Base-by-base conservation (phyloP, 2,113 vertebrate genomes). In the Dasyurus viverrinus region DNA sequence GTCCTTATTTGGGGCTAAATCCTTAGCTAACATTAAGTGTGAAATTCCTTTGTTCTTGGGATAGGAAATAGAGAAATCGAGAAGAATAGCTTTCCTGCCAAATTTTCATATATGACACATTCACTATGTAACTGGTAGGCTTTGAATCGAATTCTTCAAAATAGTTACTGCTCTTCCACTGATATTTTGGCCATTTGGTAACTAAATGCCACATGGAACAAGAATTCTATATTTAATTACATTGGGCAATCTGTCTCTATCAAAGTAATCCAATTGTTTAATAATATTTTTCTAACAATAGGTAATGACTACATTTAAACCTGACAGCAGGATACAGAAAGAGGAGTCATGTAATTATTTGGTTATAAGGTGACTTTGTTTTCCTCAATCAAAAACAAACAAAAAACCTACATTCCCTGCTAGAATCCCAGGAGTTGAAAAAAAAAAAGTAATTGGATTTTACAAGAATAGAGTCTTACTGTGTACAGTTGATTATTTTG, bases 201-300 rank as follows among this genome's bases (percentile, higher is more conserved):
- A 50, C 89, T 50, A 6, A 92, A 2, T 89, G 36, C n/a, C n/a
- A 47, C 84, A 48, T 91, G 46, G 46, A 92, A 24, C 84, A 25
- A 36, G 54, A 90, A 53, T 27, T 96, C 93, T 93, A 92, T 52
- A 53, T 53, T 26, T 89, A 16, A 22, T 84, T 90, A 12, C 89
- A 42, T 24, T 93, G 12, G 92, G 90, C 53, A 53, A 93, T 19
- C 55, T 89, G 14, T 50, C 25, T n/a, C 92, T 68, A 8, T 53
- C 0, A 0, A 23, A 14, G 27, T 22, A 0, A 1, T 24, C 25
- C 46, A 0, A 93, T 94, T 53, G 48, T 89, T 90, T 89, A 93
- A 94, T 50, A 84, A 93, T 9, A n/a, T 6, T 93, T 93, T 96
- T 89, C 2, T 96, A 0, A 53, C 55, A 95, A 89, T 96, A 93